These are phyloP conservation scores for Sardina pilchardus DNA, from an alignment of 2,113 vertebrate species.

Conservation along the genomic window DNA sequence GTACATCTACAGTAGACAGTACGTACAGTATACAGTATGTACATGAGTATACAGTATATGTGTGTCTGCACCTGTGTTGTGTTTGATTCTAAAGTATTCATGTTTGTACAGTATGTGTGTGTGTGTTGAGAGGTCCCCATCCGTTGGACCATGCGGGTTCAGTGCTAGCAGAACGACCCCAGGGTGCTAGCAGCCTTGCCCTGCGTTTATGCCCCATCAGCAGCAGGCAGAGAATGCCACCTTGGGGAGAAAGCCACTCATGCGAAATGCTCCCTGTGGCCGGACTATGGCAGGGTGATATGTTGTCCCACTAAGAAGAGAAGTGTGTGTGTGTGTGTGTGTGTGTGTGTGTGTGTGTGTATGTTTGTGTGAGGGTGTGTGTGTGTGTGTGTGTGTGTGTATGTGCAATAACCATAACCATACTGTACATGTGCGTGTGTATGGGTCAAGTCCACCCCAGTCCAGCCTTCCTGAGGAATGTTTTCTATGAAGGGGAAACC, in stretches of 20 bases:
- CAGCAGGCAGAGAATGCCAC: background rate
- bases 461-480: constrained; percentile 59
- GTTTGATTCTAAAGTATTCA: too few species aligned
- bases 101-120: too few species aligned
- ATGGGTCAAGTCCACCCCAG: constrained; percentile 50
- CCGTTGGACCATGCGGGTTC: background rate
- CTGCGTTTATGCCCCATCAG: background rate
- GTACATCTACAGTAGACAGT: too few species aligned
- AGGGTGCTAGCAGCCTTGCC: background rate
- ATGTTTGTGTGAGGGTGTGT: background rate
- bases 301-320: too few species aligned
- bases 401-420: too few species aligned
- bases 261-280: background rate
- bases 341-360: background rate
- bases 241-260: background rate
- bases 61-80: too few species aligned
- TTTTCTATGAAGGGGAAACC: constrained; percentile 67
- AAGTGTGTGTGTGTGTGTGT: background rate
- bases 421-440: too few species aligned
- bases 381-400: background rate
- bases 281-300: background rate
- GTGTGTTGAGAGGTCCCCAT: background rate
- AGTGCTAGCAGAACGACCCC: background rate
- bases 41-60: too few species aligned
- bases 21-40: too few species aligned